Conservation (phyloP, 2,113 vertebrate species). For the Pterocles orientalis region DNA sequence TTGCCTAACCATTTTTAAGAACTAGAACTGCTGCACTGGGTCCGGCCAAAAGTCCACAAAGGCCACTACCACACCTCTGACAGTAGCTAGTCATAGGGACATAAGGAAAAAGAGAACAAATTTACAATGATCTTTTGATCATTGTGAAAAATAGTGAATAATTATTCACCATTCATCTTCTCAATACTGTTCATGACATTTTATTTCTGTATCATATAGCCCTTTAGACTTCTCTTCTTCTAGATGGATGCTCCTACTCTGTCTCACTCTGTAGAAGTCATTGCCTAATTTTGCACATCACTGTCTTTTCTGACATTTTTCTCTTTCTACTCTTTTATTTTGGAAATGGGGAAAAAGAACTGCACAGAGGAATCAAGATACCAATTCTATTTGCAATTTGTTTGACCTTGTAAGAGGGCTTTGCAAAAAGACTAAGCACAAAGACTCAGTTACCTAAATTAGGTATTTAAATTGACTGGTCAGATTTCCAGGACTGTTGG, state of each 20-base stretch:
- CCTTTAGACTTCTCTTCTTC: neutral
- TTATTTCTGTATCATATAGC: neutral
- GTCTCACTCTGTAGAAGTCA: neutral
- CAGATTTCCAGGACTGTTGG: conserved; percentile 9
- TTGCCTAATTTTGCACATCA: neutral
- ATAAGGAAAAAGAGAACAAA: conserved; percentile 3
- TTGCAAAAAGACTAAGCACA: neutral
- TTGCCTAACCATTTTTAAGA: conserved; percentile 49
- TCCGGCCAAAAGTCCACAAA: neutral
- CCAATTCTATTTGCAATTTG: neutral
- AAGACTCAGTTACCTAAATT: neutral
- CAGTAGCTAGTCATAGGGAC: neutral
- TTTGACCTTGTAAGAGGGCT: neutral
- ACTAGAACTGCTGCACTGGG: neutral
- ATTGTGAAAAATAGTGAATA: neutral
- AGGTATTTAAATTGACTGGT: neutral
- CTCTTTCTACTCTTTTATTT: neutral
- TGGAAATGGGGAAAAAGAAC: neutral
- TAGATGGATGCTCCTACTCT: neutral
- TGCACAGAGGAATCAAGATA: neutral
- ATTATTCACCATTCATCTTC: neutral
- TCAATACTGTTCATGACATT: neutral
- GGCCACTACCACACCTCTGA: neutral
- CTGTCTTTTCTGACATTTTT: neutral
- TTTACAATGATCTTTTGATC: neutral